A percentile compares a stretch with the other conserved stretches of the same genome.
These are phyloP conservation scores for Momotus momota DNA, from an alignment of 2,797 vertebrate species.

Conservation along the genomic window DNA sequence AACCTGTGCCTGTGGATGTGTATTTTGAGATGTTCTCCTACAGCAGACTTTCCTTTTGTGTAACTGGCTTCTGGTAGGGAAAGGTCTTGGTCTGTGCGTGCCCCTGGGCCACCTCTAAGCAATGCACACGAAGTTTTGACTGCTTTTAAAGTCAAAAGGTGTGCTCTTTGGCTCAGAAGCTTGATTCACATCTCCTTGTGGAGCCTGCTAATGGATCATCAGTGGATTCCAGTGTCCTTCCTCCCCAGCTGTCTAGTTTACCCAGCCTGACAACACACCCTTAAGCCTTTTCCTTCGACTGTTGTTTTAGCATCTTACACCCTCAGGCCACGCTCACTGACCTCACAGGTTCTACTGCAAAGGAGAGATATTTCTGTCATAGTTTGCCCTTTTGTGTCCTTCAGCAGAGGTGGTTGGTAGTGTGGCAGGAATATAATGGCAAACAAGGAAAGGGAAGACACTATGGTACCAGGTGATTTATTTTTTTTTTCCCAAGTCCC, in stretches of 20 bases:
- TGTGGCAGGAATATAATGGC: not conserved
- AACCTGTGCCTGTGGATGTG: accelerated
- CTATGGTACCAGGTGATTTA: accelerated
- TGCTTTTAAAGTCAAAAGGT: not conserved
- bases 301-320: not conserved
- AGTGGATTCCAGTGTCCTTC: accelerated
- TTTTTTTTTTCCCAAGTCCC: accelerated
- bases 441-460: not conserved
- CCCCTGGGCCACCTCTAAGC: not conserved
- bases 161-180: not conserved
- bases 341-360: not conserved
- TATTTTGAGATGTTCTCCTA: not conserved
- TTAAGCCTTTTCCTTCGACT: not conserved
- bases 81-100: accelerated
- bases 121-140: not conserved
- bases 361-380: not conserved
- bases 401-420: not conserved
- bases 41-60: not conserved
- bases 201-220: not conserved
- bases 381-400: not conserved
- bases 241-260: not conserved
- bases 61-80: not conserved
- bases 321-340: not conserved
- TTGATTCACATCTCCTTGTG: not conserved
- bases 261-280: not conserved